Percentiles rank a stretch among this genome's conserved stretches.
Conservation (phyloP, 2,113 vertebrate genomes). For the Enhydra lutris region DNA sequence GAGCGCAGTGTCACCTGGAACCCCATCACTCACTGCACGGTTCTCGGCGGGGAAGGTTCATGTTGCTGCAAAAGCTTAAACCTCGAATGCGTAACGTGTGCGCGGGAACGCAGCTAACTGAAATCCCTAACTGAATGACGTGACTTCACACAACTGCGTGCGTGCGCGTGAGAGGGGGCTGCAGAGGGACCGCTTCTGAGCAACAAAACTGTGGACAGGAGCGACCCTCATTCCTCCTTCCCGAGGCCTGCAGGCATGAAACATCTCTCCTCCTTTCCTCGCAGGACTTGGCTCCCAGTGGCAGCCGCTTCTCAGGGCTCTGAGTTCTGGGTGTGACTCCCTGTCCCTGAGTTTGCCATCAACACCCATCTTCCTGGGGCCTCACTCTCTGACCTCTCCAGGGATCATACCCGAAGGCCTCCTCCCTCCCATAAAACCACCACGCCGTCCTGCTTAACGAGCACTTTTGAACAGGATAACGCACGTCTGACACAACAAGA, state of each 20-base stretch:
- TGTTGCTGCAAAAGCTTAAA: not conserved
- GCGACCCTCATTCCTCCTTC: not conserved
- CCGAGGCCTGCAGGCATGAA: not conserved
- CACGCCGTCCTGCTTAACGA: too few relatives aligned
- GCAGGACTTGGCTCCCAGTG: not conserved
- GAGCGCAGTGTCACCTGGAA: not conserved
- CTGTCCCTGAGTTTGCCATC: not conserved
- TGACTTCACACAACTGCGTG: not conserved
- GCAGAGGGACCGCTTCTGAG: not conserved
- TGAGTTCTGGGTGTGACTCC: not conserved
- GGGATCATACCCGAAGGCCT: not conserved
- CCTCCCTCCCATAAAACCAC: not conserved
- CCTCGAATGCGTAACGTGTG: not conserved
- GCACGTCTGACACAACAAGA: not conserved
- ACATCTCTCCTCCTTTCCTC: not conserved
- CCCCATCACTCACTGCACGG: rapidly evolving
- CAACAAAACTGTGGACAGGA: rapidly evolving
- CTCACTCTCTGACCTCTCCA: not conserved
- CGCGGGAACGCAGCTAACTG: not conserved
- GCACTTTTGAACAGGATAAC: not conserved
- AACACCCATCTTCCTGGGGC: not conserved
- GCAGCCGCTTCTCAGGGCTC: not conserved
- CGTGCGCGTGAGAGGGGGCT: not conserved
- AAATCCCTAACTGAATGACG: not conserved
- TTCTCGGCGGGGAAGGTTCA: rapidly evolving